These are phyloP conservation scores for Coreoperca whiteheadi DNA, from an alignment of 2,113 vertebrate species.

Conservation along the genomic window DNA sequence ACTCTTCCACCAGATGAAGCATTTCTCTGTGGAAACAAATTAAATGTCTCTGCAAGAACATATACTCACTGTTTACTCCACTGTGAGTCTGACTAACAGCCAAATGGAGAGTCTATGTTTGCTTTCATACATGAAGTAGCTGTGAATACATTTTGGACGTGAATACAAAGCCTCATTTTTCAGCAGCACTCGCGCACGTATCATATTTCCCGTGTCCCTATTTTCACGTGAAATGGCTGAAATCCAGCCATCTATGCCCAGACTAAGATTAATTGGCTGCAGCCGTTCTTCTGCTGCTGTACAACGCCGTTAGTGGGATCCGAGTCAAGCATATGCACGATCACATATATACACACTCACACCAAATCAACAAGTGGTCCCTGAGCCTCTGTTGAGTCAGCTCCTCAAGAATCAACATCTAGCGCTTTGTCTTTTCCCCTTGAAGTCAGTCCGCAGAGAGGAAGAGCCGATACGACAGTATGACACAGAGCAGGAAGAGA, in stretches of 20 bases:
- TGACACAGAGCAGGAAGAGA: constrained; percentile 30
- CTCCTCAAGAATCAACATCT: constrained; percentile 56
- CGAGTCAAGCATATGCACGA: constrained; percentile 42
- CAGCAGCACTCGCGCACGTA: not conserved
- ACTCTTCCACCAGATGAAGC: constrained; percentile 46
- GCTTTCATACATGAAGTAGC: constrained; percentile 48
- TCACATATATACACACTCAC: constrained; percentile 21
- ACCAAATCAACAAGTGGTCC: constrained; percentile 56
- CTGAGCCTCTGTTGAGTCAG: constrained; percentile 60
- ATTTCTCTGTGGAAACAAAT: constrained; percentile 48
- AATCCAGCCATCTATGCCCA: constrained; percentile 53
- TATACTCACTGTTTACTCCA: constrained; percentile 41
- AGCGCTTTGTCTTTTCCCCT: constrained; percentile 49
- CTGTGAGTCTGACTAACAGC: constrained; percentile 40
- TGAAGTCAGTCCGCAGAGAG: constrained; percentile 54
- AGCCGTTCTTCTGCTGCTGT: constrained; percentile 39
- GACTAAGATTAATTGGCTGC: constrained; percentile 60
- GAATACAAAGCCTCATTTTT: constrained; percentile 19
- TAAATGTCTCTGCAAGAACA: constrained; percentile 30
- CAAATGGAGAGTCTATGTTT: constrained; percentile 23
- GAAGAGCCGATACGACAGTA: constrained; percentile 31
- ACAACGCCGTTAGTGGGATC: constrained; percentile 40
- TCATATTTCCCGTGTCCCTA: constrained; percentile 21
- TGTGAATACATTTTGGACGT: constrained; percentile 17
- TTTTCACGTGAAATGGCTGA: constrained; percentile 57